A percentile compares a stretch with the other conserved stretches of the same genome.
phyloP scores from a whole-genome alignment of 2,888 invertebrate species.

The Tipula vernalis region DNA sequence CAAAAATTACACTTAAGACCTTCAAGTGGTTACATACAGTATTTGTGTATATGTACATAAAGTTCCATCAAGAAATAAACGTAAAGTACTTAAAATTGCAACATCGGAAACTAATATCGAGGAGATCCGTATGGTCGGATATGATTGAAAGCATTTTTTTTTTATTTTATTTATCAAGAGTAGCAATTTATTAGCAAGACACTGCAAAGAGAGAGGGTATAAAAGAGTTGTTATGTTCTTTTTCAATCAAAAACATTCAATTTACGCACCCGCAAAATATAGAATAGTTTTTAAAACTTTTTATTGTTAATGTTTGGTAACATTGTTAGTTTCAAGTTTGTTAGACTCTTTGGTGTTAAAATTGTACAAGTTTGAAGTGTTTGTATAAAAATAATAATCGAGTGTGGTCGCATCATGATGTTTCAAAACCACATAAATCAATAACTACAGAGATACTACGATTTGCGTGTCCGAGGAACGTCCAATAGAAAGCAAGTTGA shows the following conservation, averaged over 20 bases:
- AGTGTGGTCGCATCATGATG: not conserved
- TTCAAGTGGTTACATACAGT: not conserved
- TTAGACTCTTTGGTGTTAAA: not conserved
- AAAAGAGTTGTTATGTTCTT: not conserved
- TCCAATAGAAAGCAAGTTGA: too few species aligned
- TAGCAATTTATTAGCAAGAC: not conserved
- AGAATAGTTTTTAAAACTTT: not conserved
- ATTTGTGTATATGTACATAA: not conserved
- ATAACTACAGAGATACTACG: not conserved
- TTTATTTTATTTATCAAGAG: not conserved
- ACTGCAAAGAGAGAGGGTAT: not conserved
- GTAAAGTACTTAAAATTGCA: not conserved
- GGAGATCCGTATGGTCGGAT: not conserved
- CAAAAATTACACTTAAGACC: slow-evolving; percentile 4
- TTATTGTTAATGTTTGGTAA: not conserved
- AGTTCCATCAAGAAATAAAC: not conserved
- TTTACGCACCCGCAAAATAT: not conserved
- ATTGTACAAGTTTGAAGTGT: not conserved
- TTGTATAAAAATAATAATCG: not conserved
- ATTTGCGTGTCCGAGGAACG: too few species aligned
- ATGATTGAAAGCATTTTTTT: not conserved
- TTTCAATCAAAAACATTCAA: not conserved
- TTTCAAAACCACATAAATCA: not conserved
- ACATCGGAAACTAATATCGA: not conserved
- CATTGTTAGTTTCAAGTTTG: not conserved